Conservation (phyloP, 2,888 invertebrate genomes). For the Trichacis sp. region DNA sequence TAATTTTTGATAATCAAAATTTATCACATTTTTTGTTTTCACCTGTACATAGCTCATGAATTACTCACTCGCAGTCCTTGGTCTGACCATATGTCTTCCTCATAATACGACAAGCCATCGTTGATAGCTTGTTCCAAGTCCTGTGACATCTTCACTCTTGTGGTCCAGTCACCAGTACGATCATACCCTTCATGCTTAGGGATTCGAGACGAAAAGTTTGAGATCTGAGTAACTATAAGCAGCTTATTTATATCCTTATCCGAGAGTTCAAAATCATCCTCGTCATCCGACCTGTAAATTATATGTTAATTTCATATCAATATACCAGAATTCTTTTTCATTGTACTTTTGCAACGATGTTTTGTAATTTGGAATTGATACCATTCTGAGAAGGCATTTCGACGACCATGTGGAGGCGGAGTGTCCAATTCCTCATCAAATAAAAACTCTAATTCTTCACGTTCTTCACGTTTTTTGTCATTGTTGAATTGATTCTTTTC, state of each 20-base stretch:
- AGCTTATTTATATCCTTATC: conserved; percentile 94
- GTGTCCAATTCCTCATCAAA: conserved; percentile 95
- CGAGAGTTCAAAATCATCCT: conserved; percentile 89
- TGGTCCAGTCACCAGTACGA: conserved; percentile 89
- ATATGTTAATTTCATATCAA: too few species aligned
- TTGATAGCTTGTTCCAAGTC: conserved; percentile 96
- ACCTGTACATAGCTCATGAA: too few species aligned
- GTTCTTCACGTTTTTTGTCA: conserved; percentile 64
- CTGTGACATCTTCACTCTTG: conserved; percentile 93
- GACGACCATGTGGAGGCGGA: conserved; percentile 80
- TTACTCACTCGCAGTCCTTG: conserved; percentile 70
- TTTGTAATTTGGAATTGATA: conserved; percentile 54
- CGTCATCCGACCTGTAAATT: conserved; percentile 77
- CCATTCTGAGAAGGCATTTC: conserved; percentile 86
- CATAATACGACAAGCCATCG: conserved; percentile 95
- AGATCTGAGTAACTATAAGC: conserved; percentile 91
- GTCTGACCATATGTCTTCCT: conserved; percentile 91
- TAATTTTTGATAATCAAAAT: too few species aligned
- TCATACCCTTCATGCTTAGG: conserved; percentile 92
- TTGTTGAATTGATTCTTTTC: conserved; percentile 46
- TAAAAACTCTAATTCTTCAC: conserved; percentile 94
- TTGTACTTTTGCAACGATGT: too few species aligned
- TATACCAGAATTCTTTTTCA: too few species aligned
- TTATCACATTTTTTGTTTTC: too few species aligned
- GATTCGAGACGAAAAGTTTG: conserved; percentile 70